Evolutionary conservation across 2,888 invertebrate species (phyloP), one percentile per base, ranked within the genome.

Genomic region (Cenopis cana): DNA sequence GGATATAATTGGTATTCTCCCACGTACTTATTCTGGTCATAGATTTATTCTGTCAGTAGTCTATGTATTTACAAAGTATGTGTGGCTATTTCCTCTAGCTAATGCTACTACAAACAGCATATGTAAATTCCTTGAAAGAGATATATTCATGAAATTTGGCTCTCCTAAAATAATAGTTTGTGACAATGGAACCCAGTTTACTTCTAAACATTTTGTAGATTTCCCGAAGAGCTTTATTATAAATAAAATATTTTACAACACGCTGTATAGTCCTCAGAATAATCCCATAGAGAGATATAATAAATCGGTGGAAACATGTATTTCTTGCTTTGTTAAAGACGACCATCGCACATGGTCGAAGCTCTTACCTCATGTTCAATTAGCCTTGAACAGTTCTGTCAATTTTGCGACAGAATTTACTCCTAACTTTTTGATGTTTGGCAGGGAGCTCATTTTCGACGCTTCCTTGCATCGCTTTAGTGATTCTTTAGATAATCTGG

Each of bases 391-490:
- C 61, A 59, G 52, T 38, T 33, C 60, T 54, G 24, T 68, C 14
- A 68, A 55, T 1, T 55, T 68, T 20, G 68, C 50, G 1, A 60
- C 60, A 8, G 68, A 59, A 14, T 54, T 12, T 52, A 68, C 59
- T 18, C 68, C 68, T 41, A 60, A 68, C 46, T 60, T 69, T 56
- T 24, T 69, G 5, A 69, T 69, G 68, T 69, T 69, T 20, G 68
- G 68, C 55, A 41, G 61, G 20, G 68, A 61, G 33, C 18, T 54
- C 12, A 69, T 69, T 46, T 33, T 55, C 6, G 68, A 69, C 46
- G 68, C 50, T 11, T 46, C 52, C 10, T 41, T 60, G 12, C 68
- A 68, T 52, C 46, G 57, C 9, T 36, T 68, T 29, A 24, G 46
- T 24, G 12, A 59, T 11, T 29, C 59, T 29, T 8, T 54, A 20